Evolutionary conservation across 2,888 invertebrate species (phyloP), one percentile per base, ranked within the genome.

Genomic region (Syrphus vitripennis): DNA sequence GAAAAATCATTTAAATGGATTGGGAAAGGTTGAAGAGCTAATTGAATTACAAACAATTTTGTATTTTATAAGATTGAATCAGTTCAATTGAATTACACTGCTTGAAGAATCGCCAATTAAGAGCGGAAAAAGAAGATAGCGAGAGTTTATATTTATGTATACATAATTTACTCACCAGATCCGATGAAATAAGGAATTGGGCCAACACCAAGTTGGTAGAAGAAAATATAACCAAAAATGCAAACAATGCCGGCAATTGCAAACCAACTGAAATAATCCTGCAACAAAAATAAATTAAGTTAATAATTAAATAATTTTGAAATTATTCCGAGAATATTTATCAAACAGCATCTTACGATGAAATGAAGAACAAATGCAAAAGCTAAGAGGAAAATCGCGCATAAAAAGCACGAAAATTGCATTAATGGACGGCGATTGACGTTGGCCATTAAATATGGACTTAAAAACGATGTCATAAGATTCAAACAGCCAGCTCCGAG

Each of bases 161-260:
- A 14, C 4, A n/a, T 5, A 48, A 50, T 50, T 50, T 71, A 90
- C 91, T 89, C 89, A 95, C 95, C 95, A 88, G 97, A 95, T 19
- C 96, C 97, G 88, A 97, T 96, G 90, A 97, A 97, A 91, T 95
- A 97, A 0, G 97, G 97, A 89, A 97, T 96, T 0, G 97, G 97
- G 0, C 97, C 97, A 40, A 98, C 93, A 0, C 97, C 97, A 76
- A 97, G 93, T 74, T 97, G 97, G 90, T 96, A 98, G 87, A 95
- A 95, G 76, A 97, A 93, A 53, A 98, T 97, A 90, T 96, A 97
- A 7, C 94, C 93, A 89, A 97, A 93, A 34, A 97, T 95, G 1
- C 95, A 95, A 26, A 94, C 91, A 89, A 96, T 95, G 88, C 96
- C 95, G 63, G 96, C 90, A 90, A 95, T 95, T 42, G 96, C 94